Percentiles rank a stretch among this genome's conserved stretches.
phyloP scores from a whole-genome alignment of 2,888 invertebrate genomes.

The Hirtodrosophila cameraria region DNA sequence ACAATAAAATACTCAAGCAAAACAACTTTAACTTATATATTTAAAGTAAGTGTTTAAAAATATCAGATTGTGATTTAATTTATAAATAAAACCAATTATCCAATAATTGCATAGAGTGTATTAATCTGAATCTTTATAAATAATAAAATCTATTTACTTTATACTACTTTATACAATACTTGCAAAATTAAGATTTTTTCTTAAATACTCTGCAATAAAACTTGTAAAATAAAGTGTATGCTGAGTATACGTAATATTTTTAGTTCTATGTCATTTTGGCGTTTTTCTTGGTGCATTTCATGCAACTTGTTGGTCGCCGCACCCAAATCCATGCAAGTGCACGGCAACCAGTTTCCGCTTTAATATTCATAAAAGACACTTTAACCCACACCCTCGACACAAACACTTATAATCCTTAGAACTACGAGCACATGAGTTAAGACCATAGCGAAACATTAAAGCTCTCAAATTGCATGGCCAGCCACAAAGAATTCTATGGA shows the following conservation, averaged over 20 bases:
- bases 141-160: too few relatives aligned
- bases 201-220: background rate
- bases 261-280: background rate
- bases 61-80: background rate
- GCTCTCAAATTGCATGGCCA: conserved; percentile 18
- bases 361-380: conserved; percentile 18
- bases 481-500: conserved; percentile 38
- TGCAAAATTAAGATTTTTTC: background rate
- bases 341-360: background rate
- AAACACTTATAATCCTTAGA: conserved; percentile 8
- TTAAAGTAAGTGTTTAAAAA: background rate
- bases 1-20: too few relatives aligned
- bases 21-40: too few relatives aligned
- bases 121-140: background rate
- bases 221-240: background rate
- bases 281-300: background rate
- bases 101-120: background rate
- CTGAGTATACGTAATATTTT: conserved; percentile 19
- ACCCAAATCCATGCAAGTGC: background rate
- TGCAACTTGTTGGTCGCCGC: conserved; percentile 8
- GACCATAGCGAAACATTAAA: conserved; percentile 36
- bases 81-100: background rate
- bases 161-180: too few relatives aligned
- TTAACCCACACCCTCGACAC: background rate
- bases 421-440: conserved; percentile 1